These are phyloP conservation scores for Rotaria magnacalcarata DNA, from an alignment of 2,888 invertebrate species.

Conservation along the genomic window DNA sequence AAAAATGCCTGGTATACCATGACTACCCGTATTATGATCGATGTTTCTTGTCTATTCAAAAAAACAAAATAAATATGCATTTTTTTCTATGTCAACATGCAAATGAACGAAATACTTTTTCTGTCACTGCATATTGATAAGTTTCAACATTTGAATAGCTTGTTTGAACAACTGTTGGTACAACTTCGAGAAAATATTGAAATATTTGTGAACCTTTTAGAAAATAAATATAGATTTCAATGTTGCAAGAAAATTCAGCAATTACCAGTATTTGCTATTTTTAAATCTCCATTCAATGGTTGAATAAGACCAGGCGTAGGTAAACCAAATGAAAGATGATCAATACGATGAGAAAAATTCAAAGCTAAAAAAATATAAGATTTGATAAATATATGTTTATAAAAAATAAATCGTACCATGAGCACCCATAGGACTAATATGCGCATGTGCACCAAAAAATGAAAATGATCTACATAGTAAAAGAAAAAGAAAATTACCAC, in stretches of 20 bases:
- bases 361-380: constrained; percentile 64
- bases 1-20: constrained; percentile 87
- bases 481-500: constrained; percentile 33
- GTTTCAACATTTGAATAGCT: constrained; percentile 60
- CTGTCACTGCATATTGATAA: constrained; percentile 89
- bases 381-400: neutral
- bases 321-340: constrained; percentile 87
- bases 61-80: neutral
- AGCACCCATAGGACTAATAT: constrained; percentile 49
- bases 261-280: constrained; percentile 68
- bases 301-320: constrained; percentile 80
- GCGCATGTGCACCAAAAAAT: constrained; percentile 58
- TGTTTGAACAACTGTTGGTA: constrained; percentile 78
- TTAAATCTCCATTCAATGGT: constrained; percentile 89
- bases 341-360: constrained; percentile 92
- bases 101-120: constrained; percentile 60
- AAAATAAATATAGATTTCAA: constrained; percentile 35
- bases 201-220: constrained; percentile 71
- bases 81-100: no score
- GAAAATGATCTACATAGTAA: constrained; percentile 52
- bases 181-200: constrained; percentile 90
- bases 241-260: neutral
- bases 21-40: constrained; percentile 71
- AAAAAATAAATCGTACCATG: constrained; percentile 47
- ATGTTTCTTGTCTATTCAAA: constrained; percentile 70